Evolutionary conservation across 23 tunicate genomes (phyloP).

Genomic region (Phallusia fumigata): DNA sequence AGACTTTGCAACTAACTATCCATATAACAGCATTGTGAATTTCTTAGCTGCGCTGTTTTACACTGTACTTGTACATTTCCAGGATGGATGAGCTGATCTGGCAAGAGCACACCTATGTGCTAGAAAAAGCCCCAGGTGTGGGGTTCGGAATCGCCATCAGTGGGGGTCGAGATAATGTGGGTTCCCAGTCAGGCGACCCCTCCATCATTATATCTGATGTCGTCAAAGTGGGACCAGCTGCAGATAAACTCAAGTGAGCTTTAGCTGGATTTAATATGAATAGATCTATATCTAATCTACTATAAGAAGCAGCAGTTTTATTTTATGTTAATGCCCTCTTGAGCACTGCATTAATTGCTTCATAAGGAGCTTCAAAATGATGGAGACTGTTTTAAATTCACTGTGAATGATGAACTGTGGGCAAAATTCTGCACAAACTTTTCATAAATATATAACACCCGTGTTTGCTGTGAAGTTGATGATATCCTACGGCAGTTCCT

Average conservation of each 20-base stretch:
- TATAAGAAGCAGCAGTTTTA: no score
- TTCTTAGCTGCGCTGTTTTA: no score
- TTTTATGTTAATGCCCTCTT: no score
- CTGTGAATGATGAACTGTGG: neutral
- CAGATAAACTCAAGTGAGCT: slow-evolving; percentile 74
- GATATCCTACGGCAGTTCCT: no score
- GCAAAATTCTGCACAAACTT: no score
- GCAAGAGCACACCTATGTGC: slow-evolving; percentile 91
- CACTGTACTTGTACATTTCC: neutral
- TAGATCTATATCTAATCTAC: no score
- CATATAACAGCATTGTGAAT: no score
- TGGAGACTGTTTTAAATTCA: slow-evolving; percentile 18
- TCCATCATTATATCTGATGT: slow-evolving; percentile 91
- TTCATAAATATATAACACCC: no score
- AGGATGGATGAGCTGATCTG: slow-evolving; percentile 68
- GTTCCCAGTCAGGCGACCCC: slow-evolving; percentile 61
- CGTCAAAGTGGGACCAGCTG: slow-evolving; percentile 88
- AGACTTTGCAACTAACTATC: no score
- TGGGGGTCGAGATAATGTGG: slow-evolving; percentile 84
- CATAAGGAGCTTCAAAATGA: no score
- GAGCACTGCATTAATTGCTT: no score
- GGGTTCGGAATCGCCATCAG: slow-evolving; percentile 97
- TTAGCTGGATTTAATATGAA: neutral
- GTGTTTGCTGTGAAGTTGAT: no score
- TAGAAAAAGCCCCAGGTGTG: slow-evolving; percentile 76